phyloP scores from a whole-genome alignment of 2,797 vertebrate genomes.

The Pygocentrus nattereri region DNA sequence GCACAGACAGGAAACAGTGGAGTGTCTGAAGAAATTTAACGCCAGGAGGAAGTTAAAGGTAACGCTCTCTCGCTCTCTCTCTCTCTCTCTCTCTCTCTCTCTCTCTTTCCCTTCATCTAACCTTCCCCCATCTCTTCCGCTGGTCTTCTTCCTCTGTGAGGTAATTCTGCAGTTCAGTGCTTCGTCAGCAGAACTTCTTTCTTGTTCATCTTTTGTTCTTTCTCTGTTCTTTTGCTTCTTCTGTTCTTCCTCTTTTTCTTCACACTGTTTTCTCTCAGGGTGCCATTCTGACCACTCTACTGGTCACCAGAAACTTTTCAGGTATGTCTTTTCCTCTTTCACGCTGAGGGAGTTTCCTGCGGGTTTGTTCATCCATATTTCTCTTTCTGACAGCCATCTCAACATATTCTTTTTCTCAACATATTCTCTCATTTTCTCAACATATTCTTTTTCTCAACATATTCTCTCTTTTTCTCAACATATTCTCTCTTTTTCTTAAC shows the following conservation, averaged over 20 bases:
- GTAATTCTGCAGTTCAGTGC: not conserved
- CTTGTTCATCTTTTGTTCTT: not conserved
- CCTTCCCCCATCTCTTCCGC: too few species aligned
- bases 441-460: too few species aligned
- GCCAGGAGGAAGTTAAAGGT: constrained; percentile 99
- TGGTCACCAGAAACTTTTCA: constrained; percentile 99
- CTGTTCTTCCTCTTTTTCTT: constrained; percentile 66
- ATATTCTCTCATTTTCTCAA: too few species aligned
- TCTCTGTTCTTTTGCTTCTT: constrained; percentile 34
- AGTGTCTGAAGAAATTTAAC: constrained; percentile 99
- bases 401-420: too few species aligned
- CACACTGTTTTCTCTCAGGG: constrained; percentile 81
- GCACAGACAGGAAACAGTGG: constrained; percentile 99
- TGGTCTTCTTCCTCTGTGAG: not conserved
- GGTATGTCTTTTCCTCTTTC: constrained; percentile 82
- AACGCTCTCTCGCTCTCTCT: constrained; percentile 34
- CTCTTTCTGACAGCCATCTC: too few species aligned
- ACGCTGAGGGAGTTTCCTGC: not conserved
- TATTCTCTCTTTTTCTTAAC: too few species aligned
- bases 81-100: constrained; percentile 44
- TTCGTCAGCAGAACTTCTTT: not conserved
- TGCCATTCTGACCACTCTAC: constrained; percentile 97
- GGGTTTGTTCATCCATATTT: not conserved
- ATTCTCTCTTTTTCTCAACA: too few species aligned
- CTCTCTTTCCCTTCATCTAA: constrained; percentile 52